Percentiles rank a stretch among this genome's conserved stretches.
These are phyloP conservation scores for Cynopterus sphinx DNA, from an alignment of 2,797 vertebrate genomes.

Conservation along the genomic window DNA sequence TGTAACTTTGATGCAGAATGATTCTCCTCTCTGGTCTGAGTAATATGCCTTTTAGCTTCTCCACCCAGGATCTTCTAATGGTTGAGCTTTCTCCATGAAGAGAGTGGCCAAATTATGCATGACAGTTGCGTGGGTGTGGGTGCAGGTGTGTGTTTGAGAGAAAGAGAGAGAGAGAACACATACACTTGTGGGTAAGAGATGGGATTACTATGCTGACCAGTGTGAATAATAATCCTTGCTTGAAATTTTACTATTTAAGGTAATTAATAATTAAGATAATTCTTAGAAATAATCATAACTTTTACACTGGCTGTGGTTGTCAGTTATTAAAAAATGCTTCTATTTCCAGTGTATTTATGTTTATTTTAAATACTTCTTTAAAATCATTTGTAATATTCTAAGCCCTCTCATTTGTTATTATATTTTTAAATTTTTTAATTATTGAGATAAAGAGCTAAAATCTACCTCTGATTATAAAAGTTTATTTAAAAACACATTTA, in stretches of 20 bases:
- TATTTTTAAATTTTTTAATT: conserved; percentile 28
- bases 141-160: background rate
- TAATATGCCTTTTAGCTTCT: background rate
- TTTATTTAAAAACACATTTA: background rate
- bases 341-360: background rate
- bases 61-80: background rate
- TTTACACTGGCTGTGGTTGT: background rate
- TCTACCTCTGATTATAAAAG: background rate
- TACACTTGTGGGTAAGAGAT: background rate
- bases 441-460: background rate
- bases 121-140: background rate
- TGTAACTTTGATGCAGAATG: background rate
- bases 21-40: background rate
- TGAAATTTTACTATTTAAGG: background rate
- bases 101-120: background rate
- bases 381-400: background rate
- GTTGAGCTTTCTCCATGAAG: background rate
- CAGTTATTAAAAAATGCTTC: background rate
- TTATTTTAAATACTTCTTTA: background rate
- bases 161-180: background rate
- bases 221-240: background rate
- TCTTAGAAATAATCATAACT: background rate
- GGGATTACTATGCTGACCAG: background rate
- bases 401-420: background rate
- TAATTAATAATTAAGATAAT: background rate